Evolutionary conservation across 2,797 vertebrate species (phyloP), one percentile per base, ranked within the genome.

Genomic region (Peromyscus nudipes): DNA sequence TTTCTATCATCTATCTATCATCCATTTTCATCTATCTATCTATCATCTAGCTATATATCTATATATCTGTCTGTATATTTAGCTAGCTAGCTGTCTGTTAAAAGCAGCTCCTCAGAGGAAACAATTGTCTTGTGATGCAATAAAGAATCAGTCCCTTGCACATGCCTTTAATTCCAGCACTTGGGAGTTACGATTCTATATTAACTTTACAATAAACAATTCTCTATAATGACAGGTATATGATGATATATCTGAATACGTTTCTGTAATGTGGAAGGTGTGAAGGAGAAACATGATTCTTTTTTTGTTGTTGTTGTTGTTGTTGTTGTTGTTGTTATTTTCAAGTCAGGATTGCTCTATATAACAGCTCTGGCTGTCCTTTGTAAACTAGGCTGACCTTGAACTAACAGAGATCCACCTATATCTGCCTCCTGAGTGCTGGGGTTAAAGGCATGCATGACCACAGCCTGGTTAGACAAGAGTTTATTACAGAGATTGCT

Each of bases 191-290:
- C 16, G 65, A 49, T n/a, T 40, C 29, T 9, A 71, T 91, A 90
- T 92, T 83, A 96, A 92, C 46, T 89, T 94, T 96, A 81, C 1
- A 89, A 69, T 91, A 25, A 91, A 62, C 84, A 77, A 73, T 93
- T 69, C 82, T 94, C 89, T 85, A 77, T 49, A 23, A 67, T 34
- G 13, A 82, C 5, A 77, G 19, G 19, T 60, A 64, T 82, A 94
- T 52, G 52, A 21, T 81, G 89, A 84, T 84, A 8, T 0, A 94
- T n/a, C 31, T 67, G 57, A 80, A 73, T 83, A 6, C 23, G 75
- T 91, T 2, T 12, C 23, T 87, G 13, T 57, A 12, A 67, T 91
- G 37, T 60, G 1, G 17, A 65, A 34, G 29, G 10, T 65, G 17
- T 67, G 62, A 83, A 97, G 6, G 29, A 84, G 4, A 46, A 46